Conservation (phyloP, 2,797 vertebrate genomes). For the Spinus pinus region DNA sequence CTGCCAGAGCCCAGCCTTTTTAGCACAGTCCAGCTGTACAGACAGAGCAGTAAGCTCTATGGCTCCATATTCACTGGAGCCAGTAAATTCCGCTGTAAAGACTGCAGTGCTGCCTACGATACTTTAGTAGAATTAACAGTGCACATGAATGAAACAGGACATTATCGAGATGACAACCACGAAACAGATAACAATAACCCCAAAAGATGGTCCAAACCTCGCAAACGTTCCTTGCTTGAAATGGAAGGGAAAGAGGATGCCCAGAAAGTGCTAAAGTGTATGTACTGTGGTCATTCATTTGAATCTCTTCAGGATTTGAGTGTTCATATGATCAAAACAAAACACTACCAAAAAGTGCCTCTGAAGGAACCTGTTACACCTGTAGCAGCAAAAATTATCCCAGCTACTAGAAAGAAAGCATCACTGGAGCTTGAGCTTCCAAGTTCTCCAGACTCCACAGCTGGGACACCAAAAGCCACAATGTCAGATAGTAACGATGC, state of each 20-base stretch:
- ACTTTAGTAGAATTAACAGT: slow-evolving; percentile 96
- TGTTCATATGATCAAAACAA: slow-evolving; percentile 99
- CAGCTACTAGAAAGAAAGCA: slow-evolving; percentile 89
- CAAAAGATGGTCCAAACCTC: slow-evolving; percentile 97
- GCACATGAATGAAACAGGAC: slow-evolving; percentile 98
- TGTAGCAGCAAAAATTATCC: slow-evolving; percentile 93
- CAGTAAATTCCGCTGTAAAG: slow-evolving; percentile 98
- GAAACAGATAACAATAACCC: slow-evolving; percentile 92
- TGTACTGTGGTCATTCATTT: slow-evolving; percentile 99
- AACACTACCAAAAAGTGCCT: slow-evolving; percentile 99
- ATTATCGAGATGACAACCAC: slow-evolving; percentile 98
- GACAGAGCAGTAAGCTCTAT: slow-evolving; percentile 98
- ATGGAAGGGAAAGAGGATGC: slow-evolving; percentile 99
- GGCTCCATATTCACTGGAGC: slow-evolving; percentile 99
- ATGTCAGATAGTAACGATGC: slow-evolving; percentile 83
- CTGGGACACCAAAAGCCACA: slow-evolving; percentile 82
- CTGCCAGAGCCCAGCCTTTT: slow-evolving; percentile 92
- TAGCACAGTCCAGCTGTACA: slow-evolving; percentile 97
- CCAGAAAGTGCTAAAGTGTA: slow-evolving; percentile 98
- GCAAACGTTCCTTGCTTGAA: slow-evolving; percentile 95
- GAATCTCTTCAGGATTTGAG: slow-evolving; percentile 99
- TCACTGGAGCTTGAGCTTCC: slow-evolving; percentile 92
- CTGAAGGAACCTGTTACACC: slow-evolving; percentile 99
- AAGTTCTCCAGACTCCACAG: slow-evolving; percentile 94
- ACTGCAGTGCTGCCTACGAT: slow-evolving; percentile 97